Evolutionary conservation across 2,113 vertebrate genomes (phyloP).

Genomic region (Oreochromis aureus): DNA sequence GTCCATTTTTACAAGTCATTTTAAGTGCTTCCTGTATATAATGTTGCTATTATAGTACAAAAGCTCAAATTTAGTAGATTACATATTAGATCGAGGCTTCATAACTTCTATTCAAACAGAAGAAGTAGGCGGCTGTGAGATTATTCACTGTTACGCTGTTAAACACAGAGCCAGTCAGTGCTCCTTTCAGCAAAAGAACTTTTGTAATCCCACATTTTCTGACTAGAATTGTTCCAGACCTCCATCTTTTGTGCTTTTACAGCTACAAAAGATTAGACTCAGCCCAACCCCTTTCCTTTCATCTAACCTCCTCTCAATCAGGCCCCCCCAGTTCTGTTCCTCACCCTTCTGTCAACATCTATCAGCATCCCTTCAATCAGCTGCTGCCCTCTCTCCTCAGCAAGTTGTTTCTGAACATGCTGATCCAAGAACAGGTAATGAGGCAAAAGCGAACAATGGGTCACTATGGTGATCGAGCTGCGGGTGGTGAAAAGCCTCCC

Average conservation of each 20-base stretch:
- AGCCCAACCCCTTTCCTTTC: neutral
- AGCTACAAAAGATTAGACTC: neutral
- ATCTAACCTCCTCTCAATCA: neutral
- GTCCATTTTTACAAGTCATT: neutral
- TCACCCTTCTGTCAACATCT: neutral
- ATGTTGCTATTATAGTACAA: neutral
- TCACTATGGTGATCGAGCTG: conserved; percentile 19
- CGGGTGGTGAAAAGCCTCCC: conserved; percentile 10
- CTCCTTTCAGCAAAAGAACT: neutral
- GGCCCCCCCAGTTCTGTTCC: neutral
- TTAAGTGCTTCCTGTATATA: neutral
- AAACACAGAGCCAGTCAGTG: neutral
- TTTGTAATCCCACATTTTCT: neutral
- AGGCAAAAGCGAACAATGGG: conserved; percentile 17
- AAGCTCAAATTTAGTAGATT: neutral
- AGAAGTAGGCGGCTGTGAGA: neutral
- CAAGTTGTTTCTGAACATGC: conserved; percentile 20
- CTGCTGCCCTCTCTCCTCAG: neutral
- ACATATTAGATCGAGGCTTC: neutral
- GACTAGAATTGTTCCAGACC: neutral
- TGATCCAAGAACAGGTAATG: conserved; percentile 35
- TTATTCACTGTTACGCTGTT: neutral
- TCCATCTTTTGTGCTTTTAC: neutral
- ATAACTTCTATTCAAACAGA: neutral
- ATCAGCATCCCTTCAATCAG: conserved; percentile 23